Evolutionary conservation across 2,888 invertebrate genomes (phyloP).

Genomic region (Drosophila neotestacea): DNA sequence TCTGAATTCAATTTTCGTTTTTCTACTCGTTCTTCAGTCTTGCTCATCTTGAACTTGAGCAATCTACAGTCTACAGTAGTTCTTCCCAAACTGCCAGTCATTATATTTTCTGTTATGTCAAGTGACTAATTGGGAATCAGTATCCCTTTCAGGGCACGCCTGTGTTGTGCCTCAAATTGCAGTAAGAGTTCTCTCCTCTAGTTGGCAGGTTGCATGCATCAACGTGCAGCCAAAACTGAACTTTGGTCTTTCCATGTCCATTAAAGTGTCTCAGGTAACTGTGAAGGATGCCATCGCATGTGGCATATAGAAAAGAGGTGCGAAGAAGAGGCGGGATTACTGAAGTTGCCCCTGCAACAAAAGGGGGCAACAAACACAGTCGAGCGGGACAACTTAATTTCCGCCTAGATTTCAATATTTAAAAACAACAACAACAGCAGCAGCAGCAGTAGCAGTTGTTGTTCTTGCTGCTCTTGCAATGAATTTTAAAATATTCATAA

Average conservation of each 20-base stretch:
- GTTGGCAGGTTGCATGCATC: slow-evolving; percentile 28
- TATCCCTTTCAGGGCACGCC: slow-evolving; percentile 9
- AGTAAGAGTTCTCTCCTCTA: background rate
- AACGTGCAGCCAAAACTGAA: slow-evolving; percentile 40
- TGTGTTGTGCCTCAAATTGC: background rate
- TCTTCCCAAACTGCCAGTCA: background rate
- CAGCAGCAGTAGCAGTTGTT: background rate
- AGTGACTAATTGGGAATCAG: slow-evolving; percentile 1
- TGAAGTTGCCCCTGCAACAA: background rate
- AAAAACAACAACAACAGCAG: slow-evolving; percentile 37
- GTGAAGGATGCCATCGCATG: slow-evolving; percentile 20
- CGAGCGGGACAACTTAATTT: slow-evolving; percentile 79
- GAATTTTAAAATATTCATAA: slow-evolving; percentile 80
- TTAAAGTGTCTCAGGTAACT: slow-evolving; percentile 72
- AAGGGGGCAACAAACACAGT: slow-evolving; percentile 17
- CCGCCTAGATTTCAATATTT: slow-evolving; percentile 74
- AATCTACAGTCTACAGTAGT: background rate
- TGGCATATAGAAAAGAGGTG: background rate
- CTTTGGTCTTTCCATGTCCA: slow-evolving; percentile 68
- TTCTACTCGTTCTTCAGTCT: too few relatives aligned
- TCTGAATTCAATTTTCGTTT: too few relatives aligned
- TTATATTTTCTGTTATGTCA: background rate
- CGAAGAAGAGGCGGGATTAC: background rate
- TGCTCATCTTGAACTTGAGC: background rate
- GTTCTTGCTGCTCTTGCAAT: slow-evolving; percentile 50